phyloP scores from a whole-genome alignment of 2,888 invertebrate genomes.

The Sinotaia quadrata region DNA sequence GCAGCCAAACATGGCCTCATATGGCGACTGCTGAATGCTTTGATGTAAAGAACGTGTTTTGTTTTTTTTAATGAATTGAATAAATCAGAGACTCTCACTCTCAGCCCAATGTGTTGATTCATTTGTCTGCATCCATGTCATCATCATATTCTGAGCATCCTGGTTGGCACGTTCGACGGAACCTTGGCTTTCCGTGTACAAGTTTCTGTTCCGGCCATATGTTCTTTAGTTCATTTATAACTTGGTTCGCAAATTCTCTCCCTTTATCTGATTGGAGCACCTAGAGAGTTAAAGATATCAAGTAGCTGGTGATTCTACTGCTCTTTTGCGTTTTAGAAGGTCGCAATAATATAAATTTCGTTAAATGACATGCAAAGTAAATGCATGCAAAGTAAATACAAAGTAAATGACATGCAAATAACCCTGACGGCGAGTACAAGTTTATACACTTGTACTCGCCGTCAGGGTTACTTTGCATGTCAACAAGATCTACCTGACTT shows the following conservation, averaged over 20 bases:
- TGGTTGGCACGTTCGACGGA: not conserved
- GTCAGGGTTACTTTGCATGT: not conserved
- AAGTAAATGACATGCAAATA: no score
- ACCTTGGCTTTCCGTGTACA: not conserved
- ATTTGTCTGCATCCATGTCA: slow-evolving; percentile 1
- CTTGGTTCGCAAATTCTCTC: not conserved
- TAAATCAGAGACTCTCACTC: no score
- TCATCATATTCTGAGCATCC: not conserved
- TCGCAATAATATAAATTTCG: not conserved
- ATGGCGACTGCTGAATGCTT: not conserved
- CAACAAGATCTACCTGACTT: not conserved
- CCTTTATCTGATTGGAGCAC: not conserved
- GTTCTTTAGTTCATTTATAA: not conserved
- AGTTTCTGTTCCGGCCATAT: not conserved
- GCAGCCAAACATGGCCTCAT: not conserved
- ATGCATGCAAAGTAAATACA: no score
- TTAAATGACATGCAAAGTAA: no score
- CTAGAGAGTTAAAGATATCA: not conserved
- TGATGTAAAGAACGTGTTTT: no score
- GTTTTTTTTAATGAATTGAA: not conserved
- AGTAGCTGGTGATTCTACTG: not conserved
- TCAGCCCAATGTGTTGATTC: not conserved
- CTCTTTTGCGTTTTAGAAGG: not conserved
- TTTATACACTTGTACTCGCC: not conserved
- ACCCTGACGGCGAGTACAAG: no score